Evolutionary conservation across 2,113 vertebrate species (phyloP).

Genomic region (Neoarius graeffei): DNA sequence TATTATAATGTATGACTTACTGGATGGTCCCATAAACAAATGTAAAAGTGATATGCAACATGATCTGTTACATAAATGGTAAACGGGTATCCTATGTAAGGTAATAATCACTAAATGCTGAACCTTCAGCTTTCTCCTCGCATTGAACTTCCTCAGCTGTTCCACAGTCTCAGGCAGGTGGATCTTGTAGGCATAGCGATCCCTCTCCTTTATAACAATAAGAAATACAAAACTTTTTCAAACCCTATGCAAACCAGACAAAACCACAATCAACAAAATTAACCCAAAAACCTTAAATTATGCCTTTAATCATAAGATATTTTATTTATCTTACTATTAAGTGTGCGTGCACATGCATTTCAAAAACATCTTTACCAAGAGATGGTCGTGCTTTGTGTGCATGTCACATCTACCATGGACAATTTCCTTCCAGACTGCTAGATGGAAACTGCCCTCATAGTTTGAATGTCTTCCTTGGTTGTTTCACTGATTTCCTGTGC

Average conservation of each 20-base stretch:
- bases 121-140: constrained; percentile 96
- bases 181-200: constrained; percentile 97
- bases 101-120: background rate
- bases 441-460: background rate
- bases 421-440: background rate
- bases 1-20: background rate
- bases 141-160: constrained; percentile 96
- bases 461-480: background rate
- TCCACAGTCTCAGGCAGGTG: constrained; percentile 98
- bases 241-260: background rate
- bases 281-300: background rate
- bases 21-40: background rate
- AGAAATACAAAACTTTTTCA: background rate
- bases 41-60: background rate
- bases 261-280: background rate
- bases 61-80: background rate
- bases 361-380: background rate
- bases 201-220: constrained; percentile 81
- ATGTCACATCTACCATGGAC: background rate
- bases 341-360: background rate
- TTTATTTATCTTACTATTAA: too few relatives aligned
- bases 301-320: background rate
- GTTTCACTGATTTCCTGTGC: background rate
- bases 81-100: background rate
- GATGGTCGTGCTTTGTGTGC: background rate